Conservation (phyloP, 2,113 vertebrate genomes). For the Bettongia penicillata region DNA sequence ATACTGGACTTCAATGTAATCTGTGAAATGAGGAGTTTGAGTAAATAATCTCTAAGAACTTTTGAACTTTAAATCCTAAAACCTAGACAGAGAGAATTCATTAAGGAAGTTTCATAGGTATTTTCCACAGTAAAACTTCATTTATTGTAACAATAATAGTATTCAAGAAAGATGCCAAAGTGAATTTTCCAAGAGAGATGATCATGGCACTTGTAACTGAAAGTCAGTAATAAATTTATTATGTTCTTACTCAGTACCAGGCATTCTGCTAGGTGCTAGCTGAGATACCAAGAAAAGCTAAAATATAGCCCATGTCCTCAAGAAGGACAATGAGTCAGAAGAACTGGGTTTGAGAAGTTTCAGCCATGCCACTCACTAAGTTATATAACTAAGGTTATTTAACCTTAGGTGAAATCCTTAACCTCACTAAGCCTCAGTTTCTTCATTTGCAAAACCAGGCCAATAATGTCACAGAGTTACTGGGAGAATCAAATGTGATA, state of each 20-base stretch:
- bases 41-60: background rate
- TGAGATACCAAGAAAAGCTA: background rate
- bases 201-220: background rate
- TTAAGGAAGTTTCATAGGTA: background rate
- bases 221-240: background rate
- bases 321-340: background rate
- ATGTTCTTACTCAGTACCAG: background rate
- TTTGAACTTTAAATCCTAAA: background rate
- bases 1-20: background rate
- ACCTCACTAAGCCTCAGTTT: background rate
- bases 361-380: background rate
- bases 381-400: background rate
- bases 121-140: background rate
- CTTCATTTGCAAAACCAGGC: background rate
- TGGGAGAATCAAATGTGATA: background rate
- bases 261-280: background rate
- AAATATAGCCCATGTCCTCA: background rate
- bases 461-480: background rate
- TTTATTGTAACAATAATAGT: background rate
- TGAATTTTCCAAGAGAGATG: background rate
- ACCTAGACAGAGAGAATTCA: background rate
- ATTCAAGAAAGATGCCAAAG: background rate
- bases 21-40: background rate
- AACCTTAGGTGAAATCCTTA: background rate
- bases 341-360: background rate